These are phyloP conservation scores for Pseudococcus jackbeardsleyi DNA, from an alignment of 2,888 invertebrate species.

Conservation along the genomic window DNA sequence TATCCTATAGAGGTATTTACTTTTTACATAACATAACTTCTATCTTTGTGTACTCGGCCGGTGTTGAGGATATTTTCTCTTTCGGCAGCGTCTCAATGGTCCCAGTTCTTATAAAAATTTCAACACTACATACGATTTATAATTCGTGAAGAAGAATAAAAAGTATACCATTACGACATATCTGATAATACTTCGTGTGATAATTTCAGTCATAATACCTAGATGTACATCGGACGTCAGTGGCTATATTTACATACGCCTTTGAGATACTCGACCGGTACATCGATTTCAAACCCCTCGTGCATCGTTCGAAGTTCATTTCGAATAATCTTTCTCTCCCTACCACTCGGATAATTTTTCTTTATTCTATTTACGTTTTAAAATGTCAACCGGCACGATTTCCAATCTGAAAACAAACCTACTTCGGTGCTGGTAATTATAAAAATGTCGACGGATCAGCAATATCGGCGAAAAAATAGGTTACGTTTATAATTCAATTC, in stretches of 20 bases:
- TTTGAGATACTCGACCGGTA: not conserved
- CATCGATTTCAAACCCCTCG: not conserved
- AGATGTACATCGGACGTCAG: not conserved
- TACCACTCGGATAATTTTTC: not conserved
- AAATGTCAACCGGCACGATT: constrained; percentile 38
- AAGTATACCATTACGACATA: constrained; percentile 2
- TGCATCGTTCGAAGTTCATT: constrained; percentile 19
- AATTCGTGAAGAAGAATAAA: constrained; percentile 19
- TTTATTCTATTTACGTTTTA: not conserved
- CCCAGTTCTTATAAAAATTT: not conserved
- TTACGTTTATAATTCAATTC: constrained; percentile 53
- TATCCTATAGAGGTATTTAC: not conserved
- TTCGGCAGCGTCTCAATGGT: not conserved
- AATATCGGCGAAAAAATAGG: constrained; percentile 34
- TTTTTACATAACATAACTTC: constrained; percentile 12
- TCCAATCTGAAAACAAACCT: constrained; percentile 4
- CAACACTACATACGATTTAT: not conserved
- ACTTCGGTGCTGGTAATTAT: constrained; percentile 21
- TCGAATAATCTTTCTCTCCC: not conserved
- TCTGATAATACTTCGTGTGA: not conserved
- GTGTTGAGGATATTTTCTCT: not conserved
- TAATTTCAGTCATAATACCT: constrained; percentile 13
- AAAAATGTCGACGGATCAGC: constrained; percentile 34
- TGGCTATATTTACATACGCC: not conserved
- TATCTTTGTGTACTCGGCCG: not conserved